A percentile compares a stretch with the other conserved stretches of the same genome.
Evolutionary conservation across 2,113 vertebrate genomes (phyloP).

Genomic region (Garra rufa): DNA sequence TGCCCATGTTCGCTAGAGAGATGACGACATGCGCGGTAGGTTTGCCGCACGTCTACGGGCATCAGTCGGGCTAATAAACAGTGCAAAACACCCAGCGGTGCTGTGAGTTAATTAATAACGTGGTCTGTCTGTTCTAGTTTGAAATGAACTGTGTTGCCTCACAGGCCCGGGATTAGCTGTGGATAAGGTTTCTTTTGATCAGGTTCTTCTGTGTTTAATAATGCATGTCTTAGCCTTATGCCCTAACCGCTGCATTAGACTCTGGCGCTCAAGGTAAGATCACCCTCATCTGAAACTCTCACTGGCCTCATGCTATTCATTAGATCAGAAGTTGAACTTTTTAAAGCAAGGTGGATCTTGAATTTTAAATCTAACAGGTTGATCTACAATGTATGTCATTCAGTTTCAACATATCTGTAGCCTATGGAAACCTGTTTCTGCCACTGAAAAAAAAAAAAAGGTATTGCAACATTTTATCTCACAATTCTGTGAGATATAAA

Average conservation of each 20-base stretch:
- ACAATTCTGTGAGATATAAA: too few relatives aligned
- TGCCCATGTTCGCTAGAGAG: not conserved
- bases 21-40: not conserved
- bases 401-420: constrained; percentile 7
- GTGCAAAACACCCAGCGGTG: constrained; percentile 16
- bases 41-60: not conserved
- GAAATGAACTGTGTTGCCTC: constrained; percentile 41
- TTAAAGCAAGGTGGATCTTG: not conserved
- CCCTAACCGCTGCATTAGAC: constrained; percentile 49
- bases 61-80: constrained; percentile 41
- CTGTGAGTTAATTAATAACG: constrained; percentile 49
- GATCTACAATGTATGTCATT: constrained; percentile 32
- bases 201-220: constrained; percentile 56
- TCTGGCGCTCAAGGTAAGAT: constrained; percentile 38
- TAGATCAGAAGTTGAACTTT: constrained; percentile 28
- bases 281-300: constrained; percentile 37
- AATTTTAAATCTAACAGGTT: not conserved
- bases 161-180: constrained; percentile 50
- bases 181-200: constrained; percentile 57
- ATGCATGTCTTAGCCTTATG: constrained; percentile 50
- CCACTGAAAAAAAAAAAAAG: too few relatives aligned
- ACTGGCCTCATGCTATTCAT: constrained; percentile 32
- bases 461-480: too few relatives aligned
- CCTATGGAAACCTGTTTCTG: too few relatives aligned
- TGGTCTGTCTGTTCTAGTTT: constrained; percentile 52